Base-by-base conservation (phyloP, 2,113 vertebrate species). In the Periophthalmodon schlosseri region DNA sequence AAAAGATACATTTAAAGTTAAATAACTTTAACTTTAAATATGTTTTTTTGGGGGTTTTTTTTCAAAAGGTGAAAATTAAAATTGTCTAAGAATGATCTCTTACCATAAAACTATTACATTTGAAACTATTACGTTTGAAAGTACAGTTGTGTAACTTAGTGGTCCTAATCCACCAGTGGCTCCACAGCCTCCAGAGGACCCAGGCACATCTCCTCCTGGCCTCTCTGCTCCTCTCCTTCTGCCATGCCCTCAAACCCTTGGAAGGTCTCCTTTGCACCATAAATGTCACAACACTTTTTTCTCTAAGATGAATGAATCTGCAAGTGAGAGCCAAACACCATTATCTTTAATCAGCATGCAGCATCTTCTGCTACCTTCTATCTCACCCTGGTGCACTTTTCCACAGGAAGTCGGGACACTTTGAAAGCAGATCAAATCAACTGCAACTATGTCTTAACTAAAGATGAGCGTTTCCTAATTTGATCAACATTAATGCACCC, bases 191-290 rank as follows among this genome's bases (percentile, higher is more conserved):
- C 86, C 86, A 84, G 87, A 84, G 83, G 86, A 83, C 81, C 69
- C 74, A 73, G 73, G 75, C 80, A 63, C 68, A 67, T 23, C 50
- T 78, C 70, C 72, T 83, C 72, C 78, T 76, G 80, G 84, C 77
- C 78, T 77, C 63, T 82, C 76, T 72, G 74, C 70, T 44, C 39
- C 9, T 44, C 86, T 84, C 66, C 74, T 56, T 28, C 81, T 89
- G 85, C 84, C 90, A 80, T 91, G 90, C 88, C 91, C 86, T 91
- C 89, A 91, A 92, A 93, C 88, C 80, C 58, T 91, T 91, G 89
- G 91, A 89, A 80, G 85, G 84, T 69, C 74, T 70, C 78, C 90
- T 87, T 92, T 87, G 86, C 92, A 89, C 82, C 72, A 84, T 93
- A 92, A 91, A 92, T 91, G 88, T 93, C 90, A 91, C 54, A 68